phyloP scores from a whole-genome alignment of 2,888 invertebrate species.

The Anaspis maculata region DNA sequence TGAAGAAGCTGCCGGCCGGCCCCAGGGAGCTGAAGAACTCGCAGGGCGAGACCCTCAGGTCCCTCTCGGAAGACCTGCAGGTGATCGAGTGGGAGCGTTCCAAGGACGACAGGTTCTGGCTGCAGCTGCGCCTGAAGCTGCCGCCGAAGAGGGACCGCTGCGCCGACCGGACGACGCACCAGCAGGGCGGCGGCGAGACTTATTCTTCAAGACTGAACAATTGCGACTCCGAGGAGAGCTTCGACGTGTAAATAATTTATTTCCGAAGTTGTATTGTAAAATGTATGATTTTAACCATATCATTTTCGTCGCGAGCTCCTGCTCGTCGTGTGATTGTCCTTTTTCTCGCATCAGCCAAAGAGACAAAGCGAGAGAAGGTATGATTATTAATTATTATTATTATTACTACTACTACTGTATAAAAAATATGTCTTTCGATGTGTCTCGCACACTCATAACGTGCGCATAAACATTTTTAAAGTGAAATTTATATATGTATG shows the following conservation, averaged over 20 bases:
- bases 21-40: constrained; percentile 36
- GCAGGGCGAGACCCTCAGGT: constrained; percentile 46
- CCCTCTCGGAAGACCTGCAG: constrained; percentile 42
- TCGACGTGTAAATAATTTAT: constrained; percentile 31
- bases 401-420: too few species aligned
- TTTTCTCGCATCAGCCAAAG: too few species aligned
- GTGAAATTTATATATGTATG: too few species aligned
- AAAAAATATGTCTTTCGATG: too few species aligned
- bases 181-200: constrained; percentile 12
- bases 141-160: constrained; percentile 42
- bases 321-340: too few species aligned
- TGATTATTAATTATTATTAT: too few species aligned
- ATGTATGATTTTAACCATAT: not conserved
- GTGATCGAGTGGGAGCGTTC: constrained; percentile 45
- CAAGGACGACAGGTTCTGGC: constrained; percentile 51
- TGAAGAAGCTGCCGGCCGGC: constrained; percentile 40
- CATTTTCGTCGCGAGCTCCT: too few species aligned
- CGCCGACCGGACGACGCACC: constrained; percentile 10
- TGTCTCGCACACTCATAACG: too few species aligned
- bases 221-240: constrained; percentile 29
- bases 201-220: constrained; percentile 31
- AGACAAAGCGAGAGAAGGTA: too few species aligned
- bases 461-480: too few species aligned
- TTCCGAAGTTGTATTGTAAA: not conserved
- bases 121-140: constrained; percentile 53